phyloP scores from a whole-genome alignment of 2,888 invertebrate genomes.

The Branchinecta sandiegonensis region DNA sequence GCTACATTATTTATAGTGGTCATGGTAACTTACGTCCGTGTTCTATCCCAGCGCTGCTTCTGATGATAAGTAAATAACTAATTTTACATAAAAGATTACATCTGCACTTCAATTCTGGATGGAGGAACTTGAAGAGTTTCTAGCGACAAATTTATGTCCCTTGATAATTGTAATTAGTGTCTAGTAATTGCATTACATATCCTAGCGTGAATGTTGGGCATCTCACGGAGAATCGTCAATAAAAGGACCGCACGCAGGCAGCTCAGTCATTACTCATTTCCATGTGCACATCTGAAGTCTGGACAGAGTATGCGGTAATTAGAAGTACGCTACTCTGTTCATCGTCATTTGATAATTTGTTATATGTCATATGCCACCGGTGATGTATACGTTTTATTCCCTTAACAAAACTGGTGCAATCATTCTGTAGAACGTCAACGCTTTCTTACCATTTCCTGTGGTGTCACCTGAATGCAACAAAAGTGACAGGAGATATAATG shows the following conservation, averaged over 20 bases:
- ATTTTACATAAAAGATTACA: too few relatives aligned
- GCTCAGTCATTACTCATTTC: neutral
- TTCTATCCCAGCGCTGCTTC: too few relatives aligned
- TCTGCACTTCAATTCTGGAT: too few relatives aligned
- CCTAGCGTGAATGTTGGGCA: neutral
- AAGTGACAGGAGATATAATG: too few relatives aligned
- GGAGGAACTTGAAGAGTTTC: too few relatives aligned
- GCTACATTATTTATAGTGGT: neutral
- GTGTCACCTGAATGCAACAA: neutral
- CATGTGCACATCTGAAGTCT: neutral
- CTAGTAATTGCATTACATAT: neutral
- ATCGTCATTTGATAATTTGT: conserved; percentile 10
- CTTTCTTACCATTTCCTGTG: neutral
- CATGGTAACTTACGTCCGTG: neutral
- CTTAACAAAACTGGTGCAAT: neutral
- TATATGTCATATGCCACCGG: conserved; percentile 14
- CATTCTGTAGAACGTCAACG: neutral
- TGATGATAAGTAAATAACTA: too few relatives aligned
- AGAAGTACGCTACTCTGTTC: neutral
- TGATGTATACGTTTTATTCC: conserved; percentile 15
- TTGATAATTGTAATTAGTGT: conserved; percentile 5
- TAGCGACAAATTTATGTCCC: conserved; percentile 14
- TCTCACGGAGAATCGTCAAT: neutral
- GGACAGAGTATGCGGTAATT: conserved; percentile 9
- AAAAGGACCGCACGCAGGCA: conserved; percentile 1